Evolutionary conservation across 2,797 vertebrate genomes (phyloP).

Genomic region (Gouania willdenowi): DNA sequence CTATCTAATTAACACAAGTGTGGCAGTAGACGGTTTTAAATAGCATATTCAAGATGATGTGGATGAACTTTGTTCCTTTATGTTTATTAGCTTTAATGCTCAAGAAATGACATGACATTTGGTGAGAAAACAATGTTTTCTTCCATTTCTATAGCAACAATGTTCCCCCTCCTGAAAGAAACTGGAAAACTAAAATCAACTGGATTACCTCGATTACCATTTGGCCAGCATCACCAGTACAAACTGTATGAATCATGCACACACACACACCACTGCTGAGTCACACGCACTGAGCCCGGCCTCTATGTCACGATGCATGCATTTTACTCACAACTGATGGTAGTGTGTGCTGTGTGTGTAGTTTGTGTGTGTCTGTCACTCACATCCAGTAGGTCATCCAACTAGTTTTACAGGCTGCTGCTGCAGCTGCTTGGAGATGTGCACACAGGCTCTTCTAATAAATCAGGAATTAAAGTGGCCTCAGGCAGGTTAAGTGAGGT

Average conservation of each 20-base stretch:
- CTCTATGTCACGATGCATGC: constrained; percentile 31
- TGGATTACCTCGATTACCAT: constrained; percentile 37
- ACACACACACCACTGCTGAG: constrained; percentile 19
- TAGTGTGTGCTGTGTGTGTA: constrained; percentile 15
- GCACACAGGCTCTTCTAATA: not conserved
- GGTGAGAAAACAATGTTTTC: too few relatives aligned
- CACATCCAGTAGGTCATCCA: not conserved
- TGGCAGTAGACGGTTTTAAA: constrained; percentile 7
- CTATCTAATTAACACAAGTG: too few relatives aligned
- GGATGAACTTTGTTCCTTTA: too few relatives aligned
- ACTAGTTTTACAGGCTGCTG: constrained; percentile 5
- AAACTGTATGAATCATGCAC: constrained; percentile 40
- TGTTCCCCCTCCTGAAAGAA: constrained; percentile 3
- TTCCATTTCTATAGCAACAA: too few relatives aligned
- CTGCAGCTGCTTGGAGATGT: too few relatives aligned
- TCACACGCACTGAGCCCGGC: constrained; percentile 18
- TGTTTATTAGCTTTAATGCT: too few relatives aligned
- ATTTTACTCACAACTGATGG: constrained; percentile 35
- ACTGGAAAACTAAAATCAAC: constrained; percentile 23
- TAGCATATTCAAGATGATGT: not conserved
- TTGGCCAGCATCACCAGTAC: constrained; percentile 30
- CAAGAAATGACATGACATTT: too few relatives aligned
- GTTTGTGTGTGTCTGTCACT: constrained; percentile 5
- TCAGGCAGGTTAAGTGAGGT: constrained; percentile 10
- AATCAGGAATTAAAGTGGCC: not conserved